These are phyloP conservation scores for Heliconius charithonia DNA, from an alignment of 2,888 invertebrate species.

Conservation along the genomic window DNA sequence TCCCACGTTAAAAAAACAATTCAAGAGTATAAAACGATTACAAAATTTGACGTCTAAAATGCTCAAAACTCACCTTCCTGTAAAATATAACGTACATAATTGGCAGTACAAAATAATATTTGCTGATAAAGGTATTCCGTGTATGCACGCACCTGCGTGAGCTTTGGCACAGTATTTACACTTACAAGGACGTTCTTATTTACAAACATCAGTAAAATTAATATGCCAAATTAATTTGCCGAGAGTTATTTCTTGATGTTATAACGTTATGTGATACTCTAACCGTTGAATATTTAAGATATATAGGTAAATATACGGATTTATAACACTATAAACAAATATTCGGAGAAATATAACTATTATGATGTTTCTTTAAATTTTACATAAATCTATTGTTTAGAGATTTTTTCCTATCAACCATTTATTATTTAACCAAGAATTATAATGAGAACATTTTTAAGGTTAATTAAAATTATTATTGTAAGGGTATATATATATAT, in stretches of 20 bases:
- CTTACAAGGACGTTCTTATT: slow-evolving; percentile 20
- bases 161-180: not conserved
- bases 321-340: not conserved
- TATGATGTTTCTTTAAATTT: not conserved
- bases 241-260: not conserved
- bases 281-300: not conserved
- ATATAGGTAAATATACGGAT: not conserved
- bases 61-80: not conserved
- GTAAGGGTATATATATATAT: too few relatives aligned
- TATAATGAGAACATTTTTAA: too few relatives aligned
- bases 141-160: slow-evolving; percentile 25
- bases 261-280: not conserved
- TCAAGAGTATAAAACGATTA: not conserved
- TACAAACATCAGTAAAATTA: slow-evolving; percentile 28
- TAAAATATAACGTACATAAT: slow-evolving; percentile 14
- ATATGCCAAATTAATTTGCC: slow-evolving; percentile 47
- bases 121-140: slow-evolving; percentile 7
- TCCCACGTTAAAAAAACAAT: not conserved
- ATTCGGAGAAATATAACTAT: not conserved
- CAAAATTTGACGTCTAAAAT: not conserved
- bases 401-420: too few relatives aligned
- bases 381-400: too few relatives aligned
- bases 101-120: slow-evolving; percentile 22
- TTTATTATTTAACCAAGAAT: too few relatives aligned
- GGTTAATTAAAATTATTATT: too few relatives aligned